phyloP scores from a whole-genome alignment of 2,888 invertebrate species.

The Blera fallax region DNA sequence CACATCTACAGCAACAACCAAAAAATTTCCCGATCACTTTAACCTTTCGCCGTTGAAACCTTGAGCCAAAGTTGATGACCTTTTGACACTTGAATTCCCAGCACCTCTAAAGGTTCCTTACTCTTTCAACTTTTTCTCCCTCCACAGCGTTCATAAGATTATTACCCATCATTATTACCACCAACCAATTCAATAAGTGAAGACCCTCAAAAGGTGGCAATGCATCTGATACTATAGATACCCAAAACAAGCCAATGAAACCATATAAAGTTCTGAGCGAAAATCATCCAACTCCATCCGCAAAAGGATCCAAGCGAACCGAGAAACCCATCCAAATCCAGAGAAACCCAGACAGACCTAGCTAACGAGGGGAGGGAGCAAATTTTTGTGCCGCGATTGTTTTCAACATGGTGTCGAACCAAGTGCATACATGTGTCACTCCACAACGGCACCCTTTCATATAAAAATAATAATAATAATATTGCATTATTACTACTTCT shows the following conservation, averaged over 20 bases:
- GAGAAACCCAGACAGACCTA: neutral
- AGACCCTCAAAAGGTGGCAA: constrained; percentile 56
- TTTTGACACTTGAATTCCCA: constrained; percentile 1
- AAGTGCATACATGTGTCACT: constrained; percentile 82
- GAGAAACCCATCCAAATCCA: constrained; percentile 12
- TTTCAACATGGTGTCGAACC: constrained; percentile 79
- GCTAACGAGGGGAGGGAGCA: neutral
- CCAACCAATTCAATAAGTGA: constrained; percentile 8
- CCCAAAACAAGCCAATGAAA: constrained; percentile 61
- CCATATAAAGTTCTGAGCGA: constrained; percentile 59
- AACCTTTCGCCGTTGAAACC: constrained; percentile 27
- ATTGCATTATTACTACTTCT: constrained; percentile 79
- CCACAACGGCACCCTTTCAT: constrained; percentile 75
- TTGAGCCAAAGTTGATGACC: constrained; percentile 53
- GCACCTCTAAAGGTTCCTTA: neutral
- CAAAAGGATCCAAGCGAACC: constrained; percentile 37
- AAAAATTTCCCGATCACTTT: neutral
- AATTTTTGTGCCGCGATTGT: constrained; percentile 73
- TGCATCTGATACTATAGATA: constrained; percentile 20
- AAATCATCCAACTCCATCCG: constrained; percentile 37
- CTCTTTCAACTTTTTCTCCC: neutral
- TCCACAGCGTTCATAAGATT: neutral
- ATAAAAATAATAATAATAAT: constrained; percentile 72
- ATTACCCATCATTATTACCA: constrained; percentile 34
- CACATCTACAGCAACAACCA: neutral